Conservation (phyloP, 2,888 invertebrate genomes). For the Lycaena phlaeas region DNA sequence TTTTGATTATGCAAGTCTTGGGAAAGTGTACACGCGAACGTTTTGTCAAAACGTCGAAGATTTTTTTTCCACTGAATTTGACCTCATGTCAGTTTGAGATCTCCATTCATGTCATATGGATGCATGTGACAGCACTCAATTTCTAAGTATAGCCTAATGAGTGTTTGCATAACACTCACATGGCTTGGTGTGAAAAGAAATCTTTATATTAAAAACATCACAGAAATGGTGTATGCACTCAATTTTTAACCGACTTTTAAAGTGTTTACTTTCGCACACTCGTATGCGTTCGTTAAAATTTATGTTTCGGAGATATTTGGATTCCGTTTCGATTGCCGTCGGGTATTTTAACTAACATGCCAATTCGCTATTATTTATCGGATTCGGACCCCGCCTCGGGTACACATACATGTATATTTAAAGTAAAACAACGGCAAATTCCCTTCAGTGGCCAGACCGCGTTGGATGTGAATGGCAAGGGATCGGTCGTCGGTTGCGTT, state of each 20-base stretch:
- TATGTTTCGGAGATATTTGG: too few relatives aligned
- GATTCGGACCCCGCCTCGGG: too few relatives aligned
- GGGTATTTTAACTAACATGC: too few relatives aligned
- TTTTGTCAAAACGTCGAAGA: constrained; percentile 37
- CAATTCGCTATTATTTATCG: too few relatives aligned
- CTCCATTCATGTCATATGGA: constrained; percentile 47
- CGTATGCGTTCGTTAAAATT: too few relatives aligned
- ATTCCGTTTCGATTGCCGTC: too few relatives aligned
- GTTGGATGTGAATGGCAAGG: too few relatives aligned
- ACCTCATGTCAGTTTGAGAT: constrained; percentile 43
- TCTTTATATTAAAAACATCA: neutral
- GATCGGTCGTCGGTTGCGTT: too few relatives aligned
- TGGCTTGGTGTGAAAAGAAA: neutral
- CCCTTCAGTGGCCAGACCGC: too few relatives aligned
- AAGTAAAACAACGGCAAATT: too few relatives aligned
- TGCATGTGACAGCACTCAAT: constrained; percentile 22
- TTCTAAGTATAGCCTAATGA: constrained; percentile 1
- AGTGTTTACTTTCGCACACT: too few relatives aligned
- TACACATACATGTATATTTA: too few relatives aligned
- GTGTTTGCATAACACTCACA: constrained; percentile 2
- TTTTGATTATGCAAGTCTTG: neutral
- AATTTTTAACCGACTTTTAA: neutral
- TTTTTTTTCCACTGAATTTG: constrained; percentile 38
- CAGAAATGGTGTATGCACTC: neutral
- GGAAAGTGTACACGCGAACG: constrained; percentile 43